Evolutionary conservation across 2,113 vertebrate species (phyloP), one percentile per base, ranked within the genome.

Genomic region (Peromyscus polionotus): DNA sequence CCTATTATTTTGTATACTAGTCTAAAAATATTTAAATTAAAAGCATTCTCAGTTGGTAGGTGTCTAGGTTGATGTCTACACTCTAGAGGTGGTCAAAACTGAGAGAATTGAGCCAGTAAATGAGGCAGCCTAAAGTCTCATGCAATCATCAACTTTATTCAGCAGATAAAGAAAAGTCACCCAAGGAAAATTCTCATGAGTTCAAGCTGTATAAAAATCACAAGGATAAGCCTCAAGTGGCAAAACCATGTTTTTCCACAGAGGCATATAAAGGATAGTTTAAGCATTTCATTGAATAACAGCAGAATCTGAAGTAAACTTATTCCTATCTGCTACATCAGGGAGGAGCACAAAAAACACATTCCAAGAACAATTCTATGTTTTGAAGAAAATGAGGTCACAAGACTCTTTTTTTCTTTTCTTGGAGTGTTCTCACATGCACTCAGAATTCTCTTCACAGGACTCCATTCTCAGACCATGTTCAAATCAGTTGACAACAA

Each of bases 281-380:
- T 39, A 84, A 39, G 20, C 22, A 42, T 61, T 17, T 42, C 14
- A 61, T 9, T 42, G 57, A 63, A 63, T 17, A 63, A 42, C 1
- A 63, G 22, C n/a, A 84, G n/a, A 63, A 16, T 28, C 81, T 26
- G 36, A 84, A 63, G 57, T 16, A 14, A 61, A 63, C n/a, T 61
- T 22, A 84, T 1, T 42, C 20, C 12, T 39, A 16, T 8, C n/a
- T 4, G n/a, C 24, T n/a, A 7, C 5, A 9, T 22, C 1, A 2
- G 6, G 22, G 22, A 16, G 20, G 22, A 39, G 12, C 20, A 24
- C 1, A 17, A 61, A n/a, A 83, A 83, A 61, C 22, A 39, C 6
- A 39, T 61, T 83, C 12, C 12, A 79, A 54, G 31, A 79, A 54
- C 26, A 51, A 28, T 77, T 77, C 26, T 26, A 12, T 26, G 10